Evolutionary conservation across 35 echinoderm and acorn worm genomes (phyloP).

Genomic region (Apostichopus californicus): DNA sequence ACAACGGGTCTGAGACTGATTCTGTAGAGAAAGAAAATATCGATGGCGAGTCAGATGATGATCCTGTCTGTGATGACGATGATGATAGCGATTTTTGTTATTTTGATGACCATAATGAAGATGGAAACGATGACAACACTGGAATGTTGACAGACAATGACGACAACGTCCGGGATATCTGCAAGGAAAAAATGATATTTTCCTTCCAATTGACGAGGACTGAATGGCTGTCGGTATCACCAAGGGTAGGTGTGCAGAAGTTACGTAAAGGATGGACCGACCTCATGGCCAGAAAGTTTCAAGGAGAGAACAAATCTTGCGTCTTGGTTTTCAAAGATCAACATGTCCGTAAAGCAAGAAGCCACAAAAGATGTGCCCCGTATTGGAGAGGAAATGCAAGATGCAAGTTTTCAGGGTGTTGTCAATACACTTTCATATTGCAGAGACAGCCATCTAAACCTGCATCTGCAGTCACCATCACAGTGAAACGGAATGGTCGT

Average conservation of each 20-base stretch:
- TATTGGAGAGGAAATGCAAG: not conserved
- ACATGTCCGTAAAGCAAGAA: not conserved
- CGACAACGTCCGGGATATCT: not conserved
- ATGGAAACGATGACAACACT: not conserved
- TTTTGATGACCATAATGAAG: not conserved
- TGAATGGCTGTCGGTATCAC: constrained; percentile 13
- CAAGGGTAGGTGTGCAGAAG: not conserved
- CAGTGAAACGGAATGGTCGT: not conserved
- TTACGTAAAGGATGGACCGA: constrained; percentile 19
- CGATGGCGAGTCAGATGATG: not conserved
- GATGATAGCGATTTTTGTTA: not conserved
- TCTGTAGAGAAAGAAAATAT: not conserved
- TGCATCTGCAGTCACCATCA: not conserved
- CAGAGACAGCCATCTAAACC: not conserved
- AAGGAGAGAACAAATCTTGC: not conserved
- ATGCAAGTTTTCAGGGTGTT: not conserved
- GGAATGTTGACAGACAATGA: not conserved
- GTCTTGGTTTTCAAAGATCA: constrained; percentile 35
- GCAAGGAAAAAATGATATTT: not conserved
- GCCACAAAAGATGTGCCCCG: not conserved
- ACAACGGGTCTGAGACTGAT: not conserved
- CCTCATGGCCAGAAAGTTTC: not conserved
- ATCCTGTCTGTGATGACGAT: not conserved
- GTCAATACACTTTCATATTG: not conserved
- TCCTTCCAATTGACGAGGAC: not conserved